phyloP scores from a whole-genome alignment of 2,797 vertebrate species.

The Molossus molossus region DNA sequence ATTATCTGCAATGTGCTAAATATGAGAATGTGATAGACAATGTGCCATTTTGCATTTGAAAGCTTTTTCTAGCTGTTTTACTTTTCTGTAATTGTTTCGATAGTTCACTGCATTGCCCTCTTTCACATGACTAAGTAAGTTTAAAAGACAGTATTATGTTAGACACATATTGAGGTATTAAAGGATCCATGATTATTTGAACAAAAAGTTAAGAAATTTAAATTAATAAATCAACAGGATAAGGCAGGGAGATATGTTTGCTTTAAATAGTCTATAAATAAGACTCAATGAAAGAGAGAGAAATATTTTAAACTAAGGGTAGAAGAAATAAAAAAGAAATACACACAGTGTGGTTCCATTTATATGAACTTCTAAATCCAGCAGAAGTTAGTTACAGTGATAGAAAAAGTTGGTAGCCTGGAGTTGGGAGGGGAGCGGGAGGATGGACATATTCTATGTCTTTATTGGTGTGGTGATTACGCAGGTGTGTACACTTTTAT shows the following conservation, averaged over 20 bases:
- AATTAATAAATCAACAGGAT: neutral
- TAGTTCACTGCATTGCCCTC: neutral
- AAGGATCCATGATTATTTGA: conserved; percentile 7
- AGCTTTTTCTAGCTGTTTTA: neutral
- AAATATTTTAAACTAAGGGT: neutral
- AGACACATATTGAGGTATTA: conserved; percentile 23
- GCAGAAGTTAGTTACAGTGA: neutral
- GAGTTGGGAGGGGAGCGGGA: neutral
- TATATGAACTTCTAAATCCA: neutral
- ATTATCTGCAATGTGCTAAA: neutral
- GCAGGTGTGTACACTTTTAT: neutral
- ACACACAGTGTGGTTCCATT: neutral
- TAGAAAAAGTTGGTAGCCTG: neutral
- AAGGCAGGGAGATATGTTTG: neutral
- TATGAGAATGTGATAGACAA: neutral
- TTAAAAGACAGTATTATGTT: conserved; percentile 4
- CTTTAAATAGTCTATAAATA: conserved; percentile 3
- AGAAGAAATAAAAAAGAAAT: conserved; percentile 26
- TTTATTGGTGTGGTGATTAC: neutral
- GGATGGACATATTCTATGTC: neutral
- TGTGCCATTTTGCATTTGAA: neutral
- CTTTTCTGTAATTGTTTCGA: conserved; percentile 11
- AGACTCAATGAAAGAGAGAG: conserved; percentile 14
- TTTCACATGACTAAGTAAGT: neutral
- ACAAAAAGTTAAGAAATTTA: conserved; percentile 17